phyloP scores from a whole-genome alignment of 1,140 invertebrate genomes.

The Tetraneura akinire region DNA sequence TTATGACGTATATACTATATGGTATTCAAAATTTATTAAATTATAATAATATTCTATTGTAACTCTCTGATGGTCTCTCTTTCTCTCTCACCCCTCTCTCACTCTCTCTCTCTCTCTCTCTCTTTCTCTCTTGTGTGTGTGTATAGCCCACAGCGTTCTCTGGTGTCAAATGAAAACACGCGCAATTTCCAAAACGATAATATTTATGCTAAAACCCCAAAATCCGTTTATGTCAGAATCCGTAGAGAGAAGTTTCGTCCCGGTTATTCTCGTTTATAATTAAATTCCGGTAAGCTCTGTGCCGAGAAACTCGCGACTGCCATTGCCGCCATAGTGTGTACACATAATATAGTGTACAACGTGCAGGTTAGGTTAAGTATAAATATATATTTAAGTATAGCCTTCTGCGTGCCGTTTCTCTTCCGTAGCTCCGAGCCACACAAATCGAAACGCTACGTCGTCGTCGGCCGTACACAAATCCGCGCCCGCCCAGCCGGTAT shows the following conservation, averaged over 20 bases:
- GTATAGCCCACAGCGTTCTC: not conserved
- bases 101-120: no score
- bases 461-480: not conserved
- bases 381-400: no score
- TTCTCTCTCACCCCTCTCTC: no score
- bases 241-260: conserved; percentile 19
- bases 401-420: not conserved
- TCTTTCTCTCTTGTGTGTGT: no score
- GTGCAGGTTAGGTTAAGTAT: no score
- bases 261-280: conserved; percentile 39
- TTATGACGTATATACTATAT: not conserved
- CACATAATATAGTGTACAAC: not conserved
- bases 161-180: conserved; percentile 29
- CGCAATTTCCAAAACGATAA: conserved; percentile 39
- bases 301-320: not conserved
- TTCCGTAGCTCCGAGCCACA: no score
- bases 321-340: not conserved
- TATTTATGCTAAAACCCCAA: conserved; percentile 48
- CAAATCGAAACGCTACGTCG: no score
- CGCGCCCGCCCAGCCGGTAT: not conserved
- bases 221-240: conserved; percentile 37
- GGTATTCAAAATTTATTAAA: not conserved
- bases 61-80: no score
- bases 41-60: no score
- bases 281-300: conserved; percentile 44